Evolutionary conservation across 2,113 vertebrate genomes (phyloP).

Genomic region (Caretta caretta): DNA sequence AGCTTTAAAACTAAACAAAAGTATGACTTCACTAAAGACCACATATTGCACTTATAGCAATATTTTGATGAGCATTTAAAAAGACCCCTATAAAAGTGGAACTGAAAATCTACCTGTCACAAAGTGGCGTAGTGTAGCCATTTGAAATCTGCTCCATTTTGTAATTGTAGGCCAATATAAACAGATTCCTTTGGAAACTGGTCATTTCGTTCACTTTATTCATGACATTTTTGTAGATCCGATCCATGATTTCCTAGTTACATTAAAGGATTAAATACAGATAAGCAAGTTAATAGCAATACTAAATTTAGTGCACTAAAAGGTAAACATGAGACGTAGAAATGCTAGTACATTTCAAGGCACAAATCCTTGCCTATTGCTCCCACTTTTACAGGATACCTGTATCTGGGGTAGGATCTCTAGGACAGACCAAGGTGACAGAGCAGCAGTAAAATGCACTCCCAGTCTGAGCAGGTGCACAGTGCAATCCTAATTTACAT

Average conservation of each 20-base stretch:
- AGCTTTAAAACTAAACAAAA: background rate
- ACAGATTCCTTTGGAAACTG: conserved; percentile 87
- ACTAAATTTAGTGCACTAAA: background rate
- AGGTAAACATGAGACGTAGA: background rate
- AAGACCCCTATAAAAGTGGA: background rate
- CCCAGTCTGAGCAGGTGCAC: background rate
- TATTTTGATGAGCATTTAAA: background rate
- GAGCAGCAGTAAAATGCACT: background rate
- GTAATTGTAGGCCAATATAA: conserved; percentile 95
- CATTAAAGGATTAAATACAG: conserved; percentile 10
- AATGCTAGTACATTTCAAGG: background rate
- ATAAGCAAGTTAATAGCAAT: background rate
- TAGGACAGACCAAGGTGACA: background rate
- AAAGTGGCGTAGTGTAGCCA: conserved; percentile 90
- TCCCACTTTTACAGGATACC: background rate
- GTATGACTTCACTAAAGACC: background rate
- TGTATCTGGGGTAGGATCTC: background rate
- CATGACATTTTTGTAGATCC: conserved; percentile 97
- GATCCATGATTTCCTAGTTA: conserved; percentile 95
- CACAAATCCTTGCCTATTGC: background rate
- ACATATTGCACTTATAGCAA: background rate
- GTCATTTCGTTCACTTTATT: conserved; percentile 94
- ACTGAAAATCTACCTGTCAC: conserved; percentile 84
- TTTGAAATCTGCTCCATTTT: conserved; percentile 95
- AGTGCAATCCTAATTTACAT: background rate